Base-by-base conservation (phyloP, 1,140 invertebrate species). In the Lutraria rhynchaena region DNA sequence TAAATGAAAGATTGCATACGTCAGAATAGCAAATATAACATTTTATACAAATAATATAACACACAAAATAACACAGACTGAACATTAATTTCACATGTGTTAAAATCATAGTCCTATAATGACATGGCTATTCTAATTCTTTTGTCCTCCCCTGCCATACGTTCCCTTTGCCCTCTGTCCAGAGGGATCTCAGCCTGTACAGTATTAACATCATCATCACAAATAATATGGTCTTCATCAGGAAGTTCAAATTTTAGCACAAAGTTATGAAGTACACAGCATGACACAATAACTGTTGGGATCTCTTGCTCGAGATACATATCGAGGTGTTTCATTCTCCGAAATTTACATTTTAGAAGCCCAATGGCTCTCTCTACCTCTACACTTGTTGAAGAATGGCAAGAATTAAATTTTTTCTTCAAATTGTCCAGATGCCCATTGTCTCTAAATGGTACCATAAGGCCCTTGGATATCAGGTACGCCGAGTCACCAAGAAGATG, bases 261-360 rank as follows among this genome's bases (percentile, higher is more conserved):
- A 19, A 46, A 46, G 44, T 46, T 46, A 46, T 46, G 44, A 11
- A 46, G 19, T 11, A 46, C 44, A 46, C 44, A n/a, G n/a, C n/a
- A n/a, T n/a, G n/a, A n/a, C n/a, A n/a, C n/a, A n/a, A n/a, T n/a
- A n/a, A n/a, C n/a, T 46, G 44, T 46, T 46, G 55, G 55, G 22
- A 57, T 57, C 22, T 57, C 55, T 57, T 17, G 24, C 22, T 57
- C 55, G 9, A 57, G 55, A 57, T 57, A 24, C 55, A 57, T 57
- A 11, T 57, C 55, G 17, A 57, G 55, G 22, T n/a, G n/a, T n/a
- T n/a, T n/a, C 11, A 49, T 11, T 49, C 46, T 49, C 11, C 46
- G 11, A 49, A 49, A n/a, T n/a, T 49, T 49, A n/a, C 11, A 49
- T 49, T 49, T 49, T 49, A 49, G 46, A 13, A 49, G n/a, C 11